Percentiles rank a stretch among this genome's conserved stretches.
phyloP scores from a whole-genome alignment of 2,797 vertebrate species.

The Sebastes variabilis region DNA sequence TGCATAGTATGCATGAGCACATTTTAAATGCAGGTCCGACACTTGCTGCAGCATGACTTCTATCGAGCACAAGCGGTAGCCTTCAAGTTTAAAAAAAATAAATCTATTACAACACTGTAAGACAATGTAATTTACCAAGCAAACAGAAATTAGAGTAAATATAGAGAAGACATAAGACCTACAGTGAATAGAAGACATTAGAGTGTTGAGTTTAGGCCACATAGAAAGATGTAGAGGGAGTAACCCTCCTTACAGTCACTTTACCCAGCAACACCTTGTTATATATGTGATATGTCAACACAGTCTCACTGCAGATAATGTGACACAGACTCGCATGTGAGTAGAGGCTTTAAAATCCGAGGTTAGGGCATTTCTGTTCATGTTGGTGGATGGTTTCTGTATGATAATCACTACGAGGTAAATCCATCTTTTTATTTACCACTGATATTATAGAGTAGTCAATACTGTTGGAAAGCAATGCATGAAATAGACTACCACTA shows the following conservation, averaged over 20 bases:
- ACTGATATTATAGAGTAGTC: neutral
- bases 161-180: too few species aligned
- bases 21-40: neutral
- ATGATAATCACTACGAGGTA: neutral
- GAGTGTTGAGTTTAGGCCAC: slow-evolving; percentile 33
- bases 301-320: neutral
- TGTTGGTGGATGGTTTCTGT: neutral
- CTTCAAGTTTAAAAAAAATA: neutral
- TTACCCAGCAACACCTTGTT: slow-evolving; percentile 14
- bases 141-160: neutral
- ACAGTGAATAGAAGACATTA: slow-evolving; percentile 1
- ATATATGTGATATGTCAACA: too few species aligned
- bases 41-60: neutral
- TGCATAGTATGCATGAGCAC: neutral
- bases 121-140: neutral
- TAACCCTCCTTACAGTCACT: neutral
- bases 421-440: slow-evolving; percentile 1
- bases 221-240: neutral
- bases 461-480: neutral
- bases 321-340: neutral
- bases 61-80: neutral
- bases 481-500: neutral
- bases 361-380: neutral
- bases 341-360: neutral
- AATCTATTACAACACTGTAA: neutral